Percentiles rank a stretch among this genome's conserved stretches.
Evolutionary conservation across 2,797 vertebrate species (phyloP).

Genomic region (Morelia viridis): DNA sequence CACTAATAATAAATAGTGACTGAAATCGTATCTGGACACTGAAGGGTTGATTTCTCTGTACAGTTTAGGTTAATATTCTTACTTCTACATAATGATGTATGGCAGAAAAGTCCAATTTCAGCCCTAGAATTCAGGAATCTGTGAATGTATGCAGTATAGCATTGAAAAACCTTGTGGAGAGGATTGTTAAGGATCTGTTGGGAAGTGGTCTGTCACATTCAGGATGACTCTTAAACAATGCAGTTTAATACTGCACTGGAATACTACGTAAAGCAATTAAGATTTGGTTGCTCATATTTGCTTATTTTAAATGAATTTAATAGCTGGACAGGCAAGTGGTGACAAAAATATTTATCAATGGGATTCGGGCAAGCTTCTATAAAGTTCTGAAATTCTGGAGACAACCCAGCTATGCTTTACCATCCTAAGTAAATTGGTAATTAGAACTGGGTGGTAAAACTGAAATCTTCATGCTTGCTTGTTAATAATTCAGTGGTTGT

Average conservation of each 20-base stretch:
- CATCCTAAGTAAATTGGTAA: not conserved
- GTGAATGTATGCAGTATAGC: not conserved
- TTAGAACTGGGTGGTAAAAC: not conserved
- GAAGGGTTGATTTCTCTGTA: not conserved
- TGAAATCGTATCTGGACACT: not conserved
- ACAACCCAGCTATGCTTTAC: not conserved
- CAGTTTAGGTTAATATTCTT: not conserved
- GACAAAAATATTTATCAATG: not conserved
- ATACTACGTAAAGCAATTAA: not conserved
- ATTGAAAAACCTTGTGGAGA: not conserved
- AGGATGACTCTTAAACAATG: not conserved
- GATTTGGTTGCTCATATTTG: not conserved
- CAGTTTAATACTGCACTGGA: not conserved
- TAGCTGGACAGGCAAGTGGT: not conserved
- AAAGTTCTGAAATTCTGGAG: not conserved
- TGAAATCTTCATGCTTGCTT: not conserved
- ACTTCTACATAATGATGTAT: not conserved
- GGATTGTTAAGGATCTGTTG: not conserved
- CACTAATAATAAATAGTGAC: not conserved
- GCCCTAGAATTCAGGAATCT: not conserved
- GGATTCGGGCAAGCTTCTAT: not conserved
- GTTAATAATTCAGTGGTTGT: constrained; percentile 6
- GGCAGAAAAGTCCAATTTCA: not conserved
- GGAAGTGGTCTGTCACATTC: not conserved
- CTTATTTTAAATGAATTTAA: not conserved